Percentiles rank a stretch among this genome's conserved stretches.
phyloP scores from a whole-genome alignment of 2,797 vertebrate species.

The Sebastes steindachneri region DNA sequence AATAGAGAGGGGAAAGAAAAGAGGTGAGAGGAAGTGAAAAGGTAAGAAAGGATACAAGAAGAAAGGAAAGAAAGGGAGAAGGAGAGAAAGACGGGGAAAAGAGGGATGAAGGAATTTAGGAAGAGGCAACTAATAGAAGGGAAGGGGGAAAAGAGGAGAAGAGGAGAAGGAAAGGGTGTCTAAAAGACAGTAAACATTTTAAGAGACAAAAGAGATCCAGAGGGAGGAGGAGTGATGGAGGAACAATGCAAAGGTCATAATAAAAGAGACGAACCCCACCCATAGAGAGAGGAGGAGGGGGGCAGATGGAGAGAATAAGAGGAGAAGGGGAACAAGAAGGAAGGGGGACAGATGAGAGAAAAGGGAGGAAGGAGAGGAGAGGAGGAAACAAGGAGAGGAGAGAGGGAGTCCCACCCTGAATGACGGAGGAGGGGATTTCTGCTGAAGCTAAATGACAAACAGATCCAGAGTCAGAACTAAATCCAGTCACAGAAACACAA shows the following conservation, averaged over 20 bases:
- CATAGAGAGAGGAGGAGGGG: neutral
- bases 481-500: neutral
- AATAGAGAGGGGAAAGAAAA: neutral
- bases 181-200: neutral
- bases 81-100: no score
- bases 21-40: neutral
- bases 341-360: no score
- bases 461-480: neutral
- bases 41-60: neutral
- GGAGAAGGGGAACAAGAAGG: neutral
- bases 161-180: neutral
- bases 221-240: neutral
- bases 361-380: neutral
- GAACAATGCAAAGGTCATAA: neutral
- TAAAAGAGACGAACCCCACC: conserved; percentile 6
- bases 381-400: neutral
- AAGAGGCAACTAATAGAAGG: neutral
- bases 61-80: neutral
- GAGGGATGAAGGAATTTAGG: no score
- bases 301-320: neutral
- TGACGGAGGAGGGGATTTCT: conserved; percentile 48
- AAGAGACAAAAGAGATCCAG: neutral
- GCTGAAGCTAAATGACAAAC: conserved; percentile 4
- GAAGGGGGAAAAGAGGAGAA: no score
- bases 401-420: conserved; percentile 19